Percentiles rank a stretch among this genome's conserved stretches.
These are phyloP conservation scores for Thalpophila matura DNA, from an alignment of 2,888 invertebrate genomes.

Conservation along the genomic window DNA sequence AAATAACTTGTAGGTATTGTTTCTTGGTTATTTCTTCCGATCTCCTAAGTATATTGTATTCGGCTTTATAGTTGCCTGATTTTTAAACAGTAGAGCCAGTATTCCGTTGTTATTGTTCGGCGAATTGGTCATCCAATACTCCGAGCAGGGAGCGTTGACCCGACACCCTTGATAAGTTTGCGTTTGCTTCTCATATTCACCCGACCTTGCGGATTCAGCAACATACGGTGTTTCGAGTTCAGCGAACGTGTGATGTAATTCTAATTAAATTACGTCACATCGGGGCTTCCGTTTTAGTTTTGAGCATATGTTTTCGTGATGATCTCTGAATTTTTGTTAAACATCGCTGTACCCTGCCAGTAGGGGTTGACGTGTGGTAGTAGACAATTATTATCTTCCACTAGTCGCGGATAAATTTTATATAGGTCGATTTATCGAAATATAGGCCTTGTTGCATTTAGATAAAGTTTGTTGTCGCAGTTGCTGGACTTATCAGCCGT, in stretches of 20 bases:
- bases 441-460: constrained; percentile 6
- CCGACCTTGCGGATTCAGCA: constrained; percentile 13
- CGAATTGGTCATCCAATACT: constrained; percentile 9
- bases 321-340: not conserved
- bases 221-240: constrained; percentile 5
- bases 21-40: constrained; percentile 31
- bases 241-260: not conserved
- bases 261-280: not conserved
- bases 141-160: constrained; percentile 6
- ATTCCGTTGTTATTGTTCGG: not conserved
- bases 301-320: not conserved
- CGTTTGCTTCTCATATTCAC: not conserved
- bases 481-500: not conserved
- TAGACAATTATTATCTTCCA: constrained; percentile 6
- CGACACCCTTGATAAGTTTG: constrained; percentile 7
- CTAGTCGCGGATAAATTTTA: not conserved
- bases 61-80: constrained; percentile 51
- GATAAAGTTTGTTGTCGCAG: not conserved
- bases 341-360: not conserved
- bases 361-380: not conserved
- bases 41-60: constrained; percentile 43
- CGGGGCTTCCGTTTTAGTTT: not conserved
- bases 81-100: constrained; percentile 34
- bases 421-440: constrained; percentile 2
- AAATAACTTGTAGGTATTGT: constrained; percentile 40